Base-by-base conservation (phyloP, 2,888 invertebrate genomes). In the Drosophila cracens region DNA sequence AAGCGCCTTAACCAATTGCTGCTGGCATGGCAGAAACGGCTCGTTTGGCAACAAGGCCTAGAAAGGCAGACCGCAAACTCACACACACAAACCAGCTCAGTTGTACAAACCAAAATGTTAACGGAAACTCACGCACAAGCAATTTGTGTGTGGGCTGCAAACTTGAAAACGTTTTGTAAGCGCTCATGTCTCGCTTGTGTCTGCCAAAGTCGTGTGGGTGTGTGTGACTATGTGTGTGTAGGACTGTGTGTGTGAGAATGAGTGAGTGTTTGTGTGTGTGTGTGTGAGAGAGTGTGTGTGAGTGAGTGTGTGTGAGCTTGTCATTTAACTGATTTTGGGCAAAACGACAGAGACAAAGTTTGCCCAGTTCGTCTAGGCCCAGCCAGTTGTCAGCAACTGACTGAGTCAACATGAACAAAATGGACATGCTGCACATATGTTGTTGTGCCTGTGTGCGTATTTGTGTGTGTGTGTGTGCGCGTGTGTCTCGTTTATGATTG, bases 61-160 rank as follows among this genome's bases (percentile, higher is more conserved):
- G 4, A 46, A 25, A 46, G 46, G 2, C 52, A 29, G 36, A 16
- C 36, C 36, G 13, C 18, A 36, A 27, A 13, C n/a, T 11, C 36
- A 25, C 25, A 18, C 33, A 31, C n/a, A 16, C 7, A 25, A 21
- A 2, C 21, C 52, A 52, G 52, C 27, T 10, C 36, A 34, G 54
- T 36, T 11, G 54, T 38, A 38, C 38, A 52, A 64, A 73, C 58
- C 63, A 64, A 58, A 72, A 65, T 40, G 46, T 59, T 52, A 74
- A 58, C 63, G 76, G 71, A 78, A 78, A 75, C 75, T 74, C 79
- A 75, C 77, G 65, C 77, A 77, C 65, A 79, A 60, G 59, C 75
- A 60, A 64, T 72, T 72, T 80, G 74, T 34, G 21, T 53, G 33
- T 53, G 52, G 70, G 76, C 48, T 69, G 59, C 56, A 71, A 74